Base-by-base conservation (phyloP, 2,888 invertebrate genomes). In the Chorisops tibialis region DNA sequence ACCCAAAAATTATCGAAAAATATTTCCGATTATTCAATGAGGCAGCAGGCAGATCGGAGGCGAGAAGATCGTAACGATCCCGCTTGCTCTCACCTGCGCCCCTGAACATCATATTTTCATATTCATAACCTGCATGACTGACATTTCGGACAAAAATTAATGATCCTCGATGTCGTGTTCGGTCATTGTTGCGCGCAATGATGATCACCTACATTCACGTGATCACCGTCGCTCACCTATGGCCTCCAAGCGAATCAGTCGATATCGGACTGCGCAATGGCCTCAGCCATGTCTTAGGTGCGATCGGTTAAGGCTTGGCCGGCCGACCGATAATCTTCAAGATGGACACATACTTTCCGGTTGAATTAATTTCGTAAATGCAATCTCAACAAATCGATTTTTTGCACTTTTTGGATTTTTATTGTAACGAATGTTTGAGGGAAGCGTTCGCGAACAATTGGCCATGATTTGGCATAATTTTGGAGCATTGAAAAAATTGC, bases 91-190 rank as follows among this genome's bases (percentile, higher is more conserved):
- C 56, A 45, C 43, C 56, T 45, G 45, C 35, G 30, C 43, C 24
- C 18, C n/a, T n/a, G n/a, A n/a, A n/a, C n/a, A n/a, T n/a, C n/a
- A n/a, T n/a, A n/a, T n/a, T n/a, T n/a, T n/a, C n/a, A n/a, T n/a
- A 14, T 24, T 43, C 43, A 43, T 43, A 56, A 24, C 21, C 22
- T 56, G 9, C 18, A 56, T 56, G 56, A 56, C 56, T 56, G 56
- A 56, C 56, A 56, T 56, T 56, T 56, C 56, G 56, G 45, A 56
- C 45, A 56, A 56, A 56, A 56, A 56, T 56, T 56, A 56, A 56
- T 56, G 56, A 56, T 56, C 56, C 12, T 43, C 41, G 54, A 39
- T 56, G 56, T 45, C 56, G 18, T 56, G 56, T 43, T 30, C 21
- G 56, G 56, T 56, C 56, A 56, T 41, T 54, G 38, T 38, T 56